A percentile compares a stretch with the other conserved stretches of the same genome.
phyloP scores from a whole-genome alignment of 2,888 invertebrate species.

The Nymphalis urticae region DNA sequence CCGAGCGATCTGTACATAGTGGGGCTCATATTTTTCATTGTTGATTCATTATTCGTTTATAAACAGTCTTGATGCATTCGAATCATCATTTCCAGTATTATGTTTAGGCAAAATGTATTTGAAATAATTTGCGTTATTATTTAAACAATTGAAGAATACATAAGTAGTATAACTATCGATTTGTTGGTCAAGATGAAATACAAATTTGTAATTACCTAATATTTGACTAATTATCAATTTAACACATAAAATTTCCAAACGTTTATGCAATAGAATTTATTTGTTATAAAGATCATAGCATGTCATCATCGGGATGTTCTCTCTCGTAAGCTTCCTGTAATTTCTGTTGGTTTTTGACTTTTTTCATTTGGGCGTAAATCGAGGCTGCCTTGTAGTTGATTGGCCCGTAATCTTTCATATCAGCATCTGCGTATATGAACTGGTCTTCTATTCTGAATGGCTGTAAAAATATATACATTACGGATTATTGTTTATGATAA shows the following conservation, averaged over 20 bases:
- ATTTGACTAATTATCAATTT: conserved; percentile 1
- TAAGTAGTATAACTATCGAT: too few relatives aligned
- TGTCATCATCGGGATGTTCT: conserved; percentile 63
- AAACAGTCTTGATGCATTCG: conserved; percentile 24
- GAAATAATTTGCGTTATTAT: not conserved
- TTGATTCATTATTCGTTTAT: conserved; percentile 18
- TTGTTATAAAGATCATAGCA: conserved; percentile 53
- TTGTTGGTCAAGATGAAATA: too few relatives aligned
- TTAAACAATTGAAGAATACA: too few relatives aligned
- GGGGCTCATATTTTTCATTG: conserved; percentile 24
- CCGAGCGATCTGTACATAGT: conserved; percentile 29
- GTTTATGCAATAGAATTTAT: not conserved
- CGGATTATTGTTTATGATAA: not conserved
- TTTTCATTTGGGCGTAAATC: conserved; percentile 88
- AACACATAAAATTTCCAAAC: not conserved
- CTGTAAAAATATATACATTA: conserved; percentile 69
- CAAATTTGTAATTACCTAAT: not conserved
- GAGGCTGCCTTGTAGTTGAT: conserved; percentile 96
- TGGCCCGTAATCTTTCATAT: conserved; percentile 93
- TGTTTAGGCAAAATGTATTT: not conserved
- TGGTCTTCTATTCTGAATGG: conserved; percentile 90
- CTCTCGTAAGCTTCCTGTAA: conserved; percentile 73
- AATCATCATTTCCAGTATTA: not conserved
- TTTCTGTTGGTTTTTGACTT: conserved; percentile 80
- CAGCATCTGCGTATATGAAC: conserved; percentile 94